phyloP scores from a whole-genome alignment of 2,113 vertebrate species.

The Rattus norvegicus region DNA sequence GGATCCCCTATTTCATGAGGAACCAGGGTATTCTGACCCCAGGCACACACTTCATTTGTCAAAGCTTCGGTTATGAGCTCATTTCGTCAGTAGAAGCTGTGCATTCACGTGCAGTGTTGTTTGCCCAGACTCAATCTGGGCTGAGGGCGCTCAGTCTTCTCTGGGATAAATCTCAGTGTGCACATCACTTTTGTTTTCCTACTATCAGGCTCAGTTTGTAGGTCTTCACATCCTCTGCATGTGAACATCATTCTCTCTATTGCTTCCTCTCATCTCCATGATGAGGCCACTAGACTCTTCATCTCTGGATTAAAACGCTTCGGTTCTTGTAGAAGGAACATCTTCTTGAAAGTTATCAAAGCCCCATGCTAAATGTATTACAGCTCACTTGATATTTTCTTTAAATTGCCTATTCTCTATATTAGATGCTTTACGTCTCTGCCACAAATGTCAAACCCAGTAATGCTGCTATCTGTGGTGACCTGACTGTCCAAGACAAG shows the following conservation, averaged over 20 bases:
- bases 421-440: not conserved
- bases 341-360: not conserved
- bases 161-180: not conserved
- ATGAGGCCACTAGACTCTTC: not conserved
- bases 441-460: not conserved
- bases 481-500: not conserved
- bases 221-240: not conserved
- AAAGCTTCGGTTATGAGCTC: conserved; percentile 49
- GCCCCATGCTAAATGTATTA: not conserved
- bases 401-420: not conserved
- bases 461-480: not conserved
- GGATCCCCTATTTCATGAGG: not conserved
- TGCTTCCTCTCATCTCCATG: not conserved
- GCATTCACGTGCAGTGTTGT: not conserved
- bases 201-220: not conserved
- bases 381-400: not conserved
- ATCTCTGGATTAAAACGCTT: not conserved
- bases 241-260: not conserved
- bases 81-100: not conserved
- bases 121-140: not conserved
- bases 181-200: not conserved
- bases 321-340: not conserved
- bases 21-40: conserved; percentile 13
- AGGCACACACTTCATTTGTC: conserved; percentile 59
- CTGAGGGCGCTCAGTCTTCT: not conserved